Conservation (phyloP, 1,140 invertebrate species). For the Tetramorium parvispinum region DNA sequence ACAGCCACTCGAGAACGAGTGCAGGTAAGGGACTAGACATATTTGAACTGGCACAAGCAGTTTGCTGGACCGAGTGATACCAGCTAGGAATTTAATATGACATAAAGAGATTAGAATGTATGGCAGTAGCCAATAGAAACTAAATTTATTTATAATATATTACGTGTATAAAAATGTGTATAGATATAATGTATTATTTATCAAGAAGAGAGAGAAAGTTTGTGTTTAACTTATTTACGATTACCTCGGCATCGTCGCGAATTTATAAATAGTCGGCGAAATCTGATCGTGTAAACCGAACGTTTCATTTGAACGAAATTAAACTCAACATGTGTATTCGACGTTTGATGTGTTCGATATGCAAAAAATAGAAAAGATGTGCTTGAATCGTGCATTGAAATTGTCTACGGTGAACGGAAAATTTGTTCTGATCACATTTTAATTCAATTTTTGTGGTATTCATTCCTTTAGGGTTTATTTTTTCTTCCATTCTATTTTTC, state of each 20-base stretch:
- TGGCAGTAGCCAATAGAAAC: not conserved
- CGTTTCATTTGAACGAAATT: not conserved
- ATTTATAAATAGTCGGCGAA: not conserved
- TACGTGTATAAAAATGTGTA: no score
- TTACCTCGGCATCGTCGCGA: not conserved
- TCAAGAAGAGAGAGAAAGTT: not conserved
- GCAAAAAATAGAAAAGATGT: not conserved
- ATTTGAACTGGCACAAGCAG: slow-evolving; percentile 16
- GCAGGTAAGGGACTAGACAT: slow-evolving; percentile 27
- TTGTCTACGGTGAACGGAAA: not conserved
- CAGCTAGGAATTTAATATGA: not conserved
- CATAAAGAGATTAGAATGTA: slow-evolving; percentile 7
- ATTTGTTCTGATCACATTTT: not conserved
- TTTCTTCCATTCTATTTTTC: not conserved
- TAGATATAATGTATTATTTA: no score
- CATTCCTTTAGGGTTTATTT: no score
- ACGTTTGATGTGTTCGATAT: not conserved
- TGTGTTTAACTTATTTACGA: not conserved
- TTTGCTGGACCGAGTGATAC: slow-evolving; percentile 11
- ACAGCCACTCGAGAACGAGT: slow-evolving; percentile 33
- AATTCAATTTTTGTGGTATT: no score
- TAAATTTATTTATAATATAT: not conserved
- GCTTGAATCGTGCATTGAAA: no score
- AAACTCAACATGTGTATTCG: not conserved
- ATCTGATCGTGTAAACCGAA: no score